Evolutionary conservation across 2,113 vertebrate genomes (phyloP), one percentile per base, ranked within the genome.

Genomic region (Cyanoramphus novaezelandiae): DNA sequence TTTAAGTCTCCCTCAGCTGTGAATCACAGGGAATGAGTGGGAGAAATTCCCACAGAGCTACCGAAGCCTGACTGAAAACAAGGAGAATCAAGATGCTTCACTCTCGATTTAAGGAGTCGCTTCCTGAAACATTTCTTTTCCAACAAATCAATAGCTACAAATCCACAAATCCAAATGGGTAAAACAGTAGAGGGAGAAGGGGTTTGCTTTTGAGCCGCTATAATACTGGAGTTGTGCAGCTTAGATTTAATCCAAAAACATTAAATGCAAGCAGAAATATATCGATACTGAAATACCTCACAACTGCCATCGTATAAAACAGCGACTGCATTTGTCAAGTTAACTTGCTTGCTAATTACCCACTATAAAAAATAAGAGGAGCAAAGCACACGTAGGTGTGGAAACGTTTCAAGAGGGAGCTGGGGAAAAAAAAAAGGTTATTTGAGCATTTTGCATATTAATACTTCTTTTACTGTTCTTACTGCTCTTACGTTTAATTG

Each of bases 401-500:
- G 65, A 83, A 93, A 75, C 1, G 1, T 62, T 84, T 88, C 52
- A 84, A 57, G 57, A 86, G 76, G 31, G 65, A 94, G 52, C 20
- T 81, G 39, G 39, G 33, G 57, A 65, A 86, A 71, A 90, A 71
- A 90, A 75, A 15, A 63, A 17, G 27, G 27, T 55, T 93, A 83
- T 90, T 55, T 46, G 39, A 5, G 2, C 50, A 69, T 92, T 97
- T 96, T 82, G 69, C 92, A 89, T 95, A 91, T 95, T 95, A 96
- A 93, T 89, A 18, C 53, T 41, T n/a, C 33, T 95, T 80, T 95
- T 60, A 79, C 62, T 72, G 55, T 89, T 95, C 95, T 80, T 79
- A 46, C 67, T 83, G 77, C 77, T 90, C 91, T 91, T 64, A 82
- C 19, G 43, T 74, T 91, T 95, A 95, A 96, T 93, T 95, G 93